Conservation (phyloP, 2,888 invertebrate species). For the Callinectes sapidus region DNA sequence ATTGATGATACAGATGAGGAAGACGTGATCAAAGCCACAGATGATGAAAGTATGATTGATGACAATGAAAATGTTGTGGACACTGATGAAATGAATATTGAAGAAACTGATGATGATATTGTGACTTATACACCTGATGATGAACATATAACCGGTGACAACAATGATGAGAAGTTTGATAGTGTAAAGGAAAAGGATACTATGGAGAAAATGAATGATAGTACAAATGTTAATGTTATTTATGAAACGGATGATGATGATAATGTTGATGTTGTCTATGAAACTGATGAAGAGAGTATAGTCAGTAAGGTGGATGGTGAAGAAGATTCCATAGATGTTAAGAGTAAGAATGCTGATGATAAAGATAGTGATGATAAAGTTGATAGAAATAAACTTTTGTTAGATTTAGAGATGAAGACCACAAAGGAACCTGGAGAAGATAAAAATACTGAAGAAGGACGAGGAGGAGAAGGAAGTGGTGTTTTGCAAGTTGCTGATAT, state of each 20-base stretch:
- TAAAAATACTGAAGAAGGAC: not conserved
- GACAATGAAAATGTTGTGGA: not conserved
- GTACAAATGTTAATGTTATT: not conserved
- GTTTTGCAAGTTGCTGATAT: not conserved
- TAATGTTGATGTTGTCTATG: not conserved
- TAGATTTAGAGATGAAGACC: not conserved
- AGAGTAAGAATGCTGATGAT: not conserved
- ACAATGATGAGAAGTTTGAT: not conserved
- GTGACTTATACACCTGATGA: not conserved
- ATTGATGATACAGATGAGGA: not conserved
- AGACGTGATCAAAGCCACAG: not conserved
- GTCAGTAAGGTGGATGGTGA: not conserved
- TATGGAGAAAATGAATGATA: not conserved
- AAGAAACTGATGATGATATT: not conserved
- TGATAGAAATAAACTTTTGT: not conserved
- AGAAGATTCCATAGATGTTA: not conserved
- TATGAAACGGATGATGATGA: not conserved
- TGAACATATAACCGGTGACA: not conserved
- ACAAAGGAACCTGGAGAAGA: not conserved
- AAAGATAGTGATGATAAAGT: not conserved
- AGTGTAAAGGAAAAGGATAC: not conserved
- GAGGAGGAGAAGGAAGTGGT: not conserved
- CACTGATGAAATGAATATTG: not conserved
- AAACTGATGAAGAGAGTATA: constrained; percentile 13
- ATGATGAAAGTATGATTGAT: not conserved